phyloP scores from a whole-genome alignment of 1,140 invertebrate species.

The Uloborus diversus region DNA sequence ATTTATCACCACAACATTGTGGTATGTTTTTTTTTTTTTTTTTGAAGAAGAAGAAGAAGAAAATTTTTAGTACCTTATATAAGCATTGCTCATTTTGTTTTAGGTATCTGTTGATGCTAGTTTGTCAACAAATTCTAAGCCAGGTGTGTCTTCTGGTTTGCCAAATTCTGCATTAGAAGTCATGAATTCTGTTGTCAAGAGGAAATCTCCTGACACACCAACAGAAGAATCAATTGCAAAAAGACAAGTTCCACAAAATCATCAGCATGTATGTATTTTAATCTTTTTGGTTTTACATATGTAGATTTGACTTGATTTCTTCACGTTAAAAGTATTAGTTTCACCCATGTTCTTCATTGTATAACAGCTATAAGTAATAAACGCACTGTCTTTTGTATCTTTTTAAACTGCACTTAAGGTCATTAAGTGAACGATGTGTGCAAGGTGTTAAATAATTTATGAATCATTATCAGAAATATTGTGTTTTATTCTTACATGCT shows the following conservation, averaged over 20 bases:
- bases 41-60: too few relatives aligned
- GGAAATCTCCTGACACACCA: slow-evolving; percentile 46
- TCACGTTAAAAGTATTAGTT: background rate
- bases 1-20: too few relatives aligned
- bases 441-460: too few relatives aligned
- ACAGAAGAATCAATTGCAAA: slow-evolving; percentile 38
- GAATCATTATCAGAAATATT: too few relatives aligned
- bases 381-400: too few relatives aligned
- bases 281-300: background rate
- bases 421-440: too few relatives aligned
- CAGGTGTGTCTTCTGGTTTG: background rate
- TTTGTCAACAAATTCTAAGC: background rate
- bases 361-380: too few relatives aligned
- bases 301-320: background rate
- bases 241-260: slow-evolving; percentile 19
- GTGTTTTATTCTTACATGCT: too few relatives aligned
- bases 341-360: background rate
- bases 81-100: background rate
- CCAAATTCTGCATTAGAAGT: background rate
- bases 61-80: background rate
- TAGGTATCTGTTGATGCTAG: background rate
- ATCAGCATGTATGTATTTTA: slow-evolving; percentile 18
- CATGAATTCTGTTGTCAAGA: slow-evolving; percentile 18
- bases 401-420: background rate
- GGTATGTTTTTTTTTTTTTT: too few relatives aligned